Percentiles rank a stretch among this genome's conserved stretches.
These are phyloP conservation scores for Anaspis maculata DNA, from an alignment of 2,888 invertebrate genomes.

Conservation along the genomic window DNA sequence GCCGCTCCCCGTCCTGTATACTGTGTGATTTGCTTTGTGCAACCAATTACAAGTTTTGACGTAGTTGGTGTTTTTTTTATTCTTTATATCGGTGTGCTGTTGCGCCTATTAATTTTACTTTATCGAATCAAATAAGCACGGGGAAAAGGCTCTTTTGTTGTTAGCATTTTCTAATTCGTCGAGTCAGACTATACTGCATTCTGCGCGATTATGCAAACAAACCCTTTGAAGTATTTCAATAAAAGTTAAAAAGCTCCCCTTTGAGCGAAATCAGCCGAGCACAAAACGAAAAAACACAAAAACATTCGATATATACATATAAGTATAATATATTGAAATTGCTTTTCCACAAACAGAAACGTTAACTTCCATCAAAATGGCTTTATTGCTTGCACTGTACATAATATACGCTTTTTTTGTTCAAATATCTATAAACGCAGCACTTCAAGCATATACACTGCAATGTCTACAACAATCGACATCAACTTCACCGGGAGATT, in stretches of 20 bases:
- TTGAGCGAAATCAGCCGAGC: slow-evolving; percentile 11
- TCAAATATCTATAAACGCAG: too few species aligned
- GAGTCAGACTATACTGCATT: slow-evolving; percentile 16
- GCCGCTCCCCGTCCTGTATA: slow-evolving; percentile 19
- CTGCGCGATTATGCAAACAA: slow-evolving; percentile 11
- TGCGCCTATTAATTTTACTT: slow-evolving; percentile 23
- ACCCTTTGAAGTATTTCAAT: slow-evolving; percentile 15
- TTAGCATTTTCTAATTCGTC: slow-evolving; percentile 29
- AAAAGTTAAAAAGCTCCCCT: slow-evolving; percentile 13
- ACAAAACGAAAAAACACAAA: slow-evolving; percentile 9
- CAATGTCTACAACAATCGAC: too few species aligned
- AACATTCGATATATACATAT: too few species aligned
- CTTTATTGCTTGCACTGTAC: too few species aligned
- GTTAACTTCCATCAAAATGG: too few species aligned
- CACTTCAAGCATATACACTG: too few species aligned
- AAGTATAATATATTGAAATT: slow-evolving; percentile 7
- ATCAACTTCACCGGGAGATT: too few species aligned
- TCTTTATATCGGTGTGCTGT: slow-evolving; percentile 6
- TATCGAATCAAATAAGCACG: slow-evolving; percentile 17
- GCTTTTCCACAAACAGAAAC: not conserved
- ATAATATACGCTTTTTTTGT: too few species aligned
- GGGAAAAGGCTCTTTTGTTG: slow-evolving; percentile 9
- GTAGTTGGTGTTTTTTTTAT: slow-evolving; percentile 24
- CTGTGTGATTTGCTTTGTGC: slow-evolving; percentile 34
- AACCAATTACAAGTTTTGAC: slow-evolving; percentile 33